A percentile compares a stretch with the other conserved stretches of the same genome.
Evolutionary conservation across 2,113 vertebrate species (phyloP).

Genomic region (Panthera leo): DNA sequence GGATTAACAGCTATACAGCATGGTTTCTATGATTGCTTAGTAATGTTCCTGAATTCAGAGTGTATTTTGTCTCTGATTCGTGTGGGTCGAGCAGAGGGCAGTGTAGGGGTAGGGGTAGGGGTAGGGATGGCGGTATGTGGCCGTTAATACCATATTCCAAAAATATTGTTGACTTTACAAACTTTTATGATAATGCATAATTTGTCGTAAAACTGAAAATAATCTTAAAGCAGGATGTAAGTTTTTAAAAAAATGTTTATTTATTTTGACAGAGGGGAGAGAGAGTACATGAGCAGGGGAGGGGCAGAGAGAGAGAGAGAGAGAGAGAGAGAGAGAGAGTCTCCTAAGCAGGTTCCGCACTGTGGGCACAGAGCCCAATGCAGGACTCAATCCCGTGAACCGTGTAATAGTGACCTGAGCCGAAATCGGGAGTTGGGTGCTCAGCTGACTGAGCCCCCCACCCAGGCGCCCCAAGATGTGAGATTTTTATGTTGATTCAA

Average conservation of each 20-base stretch:
- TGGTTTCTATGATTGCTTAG: neutral
- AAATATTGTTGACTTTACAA: neutral
- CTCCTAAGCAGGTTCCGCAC: too few relatives aligned
- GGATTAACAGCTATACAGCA: neutral
- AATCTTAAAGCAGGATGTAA: neutral
- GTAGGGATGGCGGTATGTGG: neutral
- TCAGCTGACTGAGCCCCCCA: too few relatives aligned
- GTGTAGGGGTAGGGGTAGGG: neutral
- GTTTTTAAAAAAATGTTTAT: neutral
- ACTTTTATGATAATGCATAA: neutral
- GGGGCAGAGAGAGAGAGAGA: too few relatives aligned
- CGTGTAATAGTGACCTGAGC: too few relatives aligned
- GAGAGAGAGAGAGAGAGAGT: too few relatives aligned
- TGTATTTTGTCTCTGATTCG: constrained; percentile 43
- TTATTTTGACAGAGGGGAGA: too few relatives aligned
- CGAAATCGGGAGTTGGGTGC: too few relatives aligned
- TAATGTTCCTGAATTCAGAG: neutral
- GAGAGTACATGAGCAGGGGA: too few relatives aligned
- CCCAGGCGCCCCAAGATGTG: neutral
- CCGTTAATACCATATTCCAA: neutral
- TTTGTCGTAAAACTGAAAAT: constrained; percentile 38
- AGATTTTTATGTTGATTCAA: neutral
- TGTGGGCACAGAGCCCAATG: too few relatives aligned
- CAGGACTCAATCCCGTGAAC: too few relatives aligned
- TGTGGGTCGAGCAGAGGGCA: neutral